A percentile compares a stretch with the other conserved stretches of the same genome.
Conservation (phyloP, 2,113 vertebrate genomes). For the Trachemys scripta region DNA sequence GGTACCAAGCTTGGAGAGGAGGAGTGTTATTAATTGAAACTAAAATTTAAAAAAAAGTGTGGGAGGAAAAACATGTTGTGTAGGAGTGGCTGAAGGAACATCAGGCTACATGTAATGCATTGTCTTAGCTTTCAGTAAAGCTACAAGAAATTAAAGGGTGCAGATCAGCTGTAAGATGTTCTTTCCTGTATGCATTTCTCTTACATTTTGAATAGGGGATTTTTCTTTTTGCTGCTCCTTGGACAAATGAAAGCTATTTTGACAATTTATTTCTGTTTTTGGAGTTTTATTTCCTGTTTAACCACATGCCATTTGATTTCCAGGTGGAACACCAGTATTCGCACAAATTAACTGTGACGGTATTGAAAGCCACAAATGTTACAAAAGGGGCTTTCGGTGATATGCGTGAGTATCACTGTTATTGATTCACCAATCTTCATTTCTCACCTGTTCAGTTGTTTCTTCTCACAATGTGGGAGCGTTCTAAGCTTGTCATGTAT, state of each 20-base stretch:
- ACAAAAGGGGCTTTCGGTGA: constrained; percentile 96
- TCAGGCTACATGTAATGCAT: constrained; percentile 22
- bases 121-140: constrained; percentile 57
- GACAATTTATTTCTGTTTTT: background rate
- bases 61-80: background rate
- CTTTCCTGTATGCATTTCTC: constrained; percentile 76
- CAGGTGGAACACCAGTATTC: constrained; percentile 98
- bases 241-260: background rate
- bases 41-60: background rate
- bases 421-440: background rate
- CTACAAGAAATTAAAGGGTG: constrained; percentile 19
- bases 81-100: constrained; percentile 60
- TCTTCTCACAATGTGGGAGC: background rate
- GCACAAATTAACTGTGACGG: constrained; percentile 90
- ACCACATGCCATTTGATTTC: constrained; percentile 50
- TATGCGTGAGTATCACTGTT: constrained; percentile 87
- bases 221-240: constrained; percentile 16
- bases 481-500: background rate
- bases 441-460: background rate
- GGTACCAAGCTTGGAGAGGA: constrained; percentile 26
- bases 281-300: constrained; percentile 37
- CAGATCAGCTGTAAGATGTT: constrained; percentile 61
- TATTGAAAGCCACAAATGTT: constrained; percentile 90
- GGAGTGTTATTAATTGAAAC: constrained; percentile 70
- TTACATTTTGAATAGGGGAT: constrained; percentile 31